These are phyloP conservation scores for Rambutsinella grinnellia DNA, from an alignment of 2,888 invertebrate genomes.

Conservation along the genomic window DNA sequence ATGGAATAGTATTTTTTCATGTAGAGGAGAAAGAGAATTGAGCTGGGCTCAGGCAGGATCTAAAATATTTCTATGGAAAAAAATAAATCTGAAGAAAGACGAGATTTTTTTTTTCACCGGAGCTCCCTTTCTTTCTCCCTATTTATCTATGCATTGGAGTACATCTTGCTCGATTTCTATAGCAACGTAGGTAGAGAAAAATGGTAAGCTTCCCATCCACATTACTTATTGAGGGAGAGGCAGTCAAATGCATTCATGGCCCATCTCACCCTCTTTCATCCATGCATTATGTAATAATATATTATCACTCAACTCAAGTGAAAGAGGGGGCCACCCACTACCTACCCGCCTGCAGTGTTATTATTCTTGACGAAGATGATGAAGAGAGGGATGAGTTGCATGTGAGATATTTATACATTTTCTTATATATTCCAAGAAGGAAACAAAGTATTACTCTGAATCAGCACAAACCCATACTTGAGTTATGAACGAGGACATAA, in stretches of 20 bases:
- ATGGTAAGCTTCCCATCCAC: background rate
- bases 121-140: background rate
- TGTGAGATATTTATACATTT: background rate
- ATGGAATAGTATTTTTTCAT: background rate
- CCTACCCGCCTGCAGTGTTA: constrained; percentile 20
- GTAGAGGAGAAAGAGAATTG: background rate
- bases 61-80: constrained; percentile 6
- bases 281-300: constrained; percentile 56
- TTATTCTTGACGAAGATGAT: constrained; percentile 5
- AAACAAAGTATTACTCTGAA: background rate
- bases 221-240: background rate
- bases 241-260: constrained; percentile 50
- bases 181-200: constrained; percentile 3
- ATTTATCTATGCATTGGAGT: background rate
- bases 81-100: constrained; percentile 18
- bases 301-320: constrained; percentile 41
- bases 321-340: constrained; percentile 30
- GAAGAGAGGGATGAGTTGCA: background rate
- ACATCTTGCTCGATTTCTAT: background rate
- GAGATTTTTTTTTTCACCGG: constrained; percentile 3
- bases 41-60: constrained; percentile 10
- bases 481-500: background rate
- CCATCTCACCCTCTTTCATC: constrained; percentile 57
- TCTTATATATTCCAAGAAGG: background rate
- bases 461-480: background rate